These are phyloP conservation scores for Parus major DNA, from an alignment of 2,113 vertebrate species.

Conservation along the genomic window DNA sequence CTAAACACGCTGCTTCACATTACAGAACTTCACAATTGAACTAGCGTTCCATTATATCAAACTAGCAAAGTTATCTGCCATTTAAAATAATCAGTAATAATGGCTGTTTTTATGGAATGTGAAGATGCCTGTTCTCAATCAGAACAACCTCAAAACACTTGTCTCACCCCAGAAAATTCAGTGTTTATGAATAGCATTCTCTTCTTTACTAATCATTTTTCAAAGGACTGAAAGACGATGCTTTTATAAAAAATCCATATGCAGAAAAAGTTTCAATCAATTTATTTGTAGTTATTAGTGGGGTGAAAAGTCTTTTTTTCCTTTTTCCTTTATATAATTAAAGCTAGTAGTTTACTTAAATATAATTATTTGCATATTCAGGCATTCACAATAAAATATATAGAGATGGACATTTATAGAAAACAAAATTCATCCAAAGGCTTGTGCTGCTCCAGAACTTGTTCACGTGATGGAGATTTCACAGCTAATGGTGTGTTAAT, in stretches of 20 bases:
- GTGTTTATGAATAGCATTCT: not conserved
- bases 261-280: accelerated
- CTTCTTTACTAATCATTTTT: not conserved
- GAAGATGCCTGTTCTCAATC: not conserved
- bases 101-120: constrained; percentile 5
- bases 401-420: not conserved
- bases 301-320: not conserved
- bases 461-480: accelerated
- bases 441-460: not conserved
- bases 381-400: not conserved
- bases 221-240: not conserved
- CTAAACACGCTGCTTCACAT: constrained; percentile 54
- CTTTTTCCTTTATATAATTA: not conserved
- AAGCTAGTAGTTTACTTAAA: not conserved
- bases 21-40: constrained; percentile 63
- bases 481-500: not conserved
- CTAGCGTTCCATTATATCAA: constrained; percentile 35
- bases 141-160: not conserved
- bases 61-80: constrained; percentile 34
- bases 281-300: not conserved
- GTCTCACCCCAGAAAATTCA: not conserved
- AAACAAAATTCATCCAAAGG: not conserved
- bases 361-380: not conserved
- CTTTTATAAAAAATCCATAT: not conserved
- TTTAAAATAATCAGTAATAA: constrained; percentile 50